Conservation (phyloP, 1,140 invertebrate genomes). For the Drosophila saltans region DNA sequence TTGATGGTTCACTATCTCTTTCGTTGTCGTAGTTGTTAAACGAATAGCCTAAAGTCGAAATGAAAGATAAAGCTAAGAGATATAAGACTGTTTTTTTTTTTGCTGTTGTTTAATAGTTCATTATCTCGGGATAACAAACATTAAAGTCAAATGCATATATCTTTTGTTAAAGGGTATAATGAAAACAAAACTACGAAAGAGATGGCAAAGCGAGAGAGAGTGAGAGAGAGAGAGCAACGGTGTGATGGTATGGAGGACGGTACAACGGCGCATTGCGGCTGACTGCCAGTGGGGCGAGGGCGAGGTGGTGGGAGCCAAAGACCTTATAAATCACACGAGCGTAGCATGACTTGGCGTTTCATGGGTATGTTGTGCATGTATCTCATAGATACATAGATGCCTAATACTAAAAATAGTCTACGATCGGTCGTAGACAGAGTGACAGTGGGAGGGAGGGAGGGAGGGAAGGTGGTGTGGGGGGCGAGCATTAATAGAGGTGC, state of each 20-base stretch:
- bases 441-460: no score
- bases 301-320: slow-evolving; percentile 58
- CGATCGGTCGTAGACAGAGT: background rate
- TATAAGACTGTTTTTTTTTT: no score
- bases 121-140: no score
- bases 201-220: slow-evolving; percentile 23
- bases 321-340: slow-evolving; percentile 81
- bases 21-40: no score
- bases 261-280: no score
- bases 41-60: no score
- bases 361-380: slow-evolving; percentile 34
- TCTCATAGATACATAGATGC: slow-evolving; percentile 34
- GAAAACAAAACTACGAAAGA: slow-evolving; percentile 42
- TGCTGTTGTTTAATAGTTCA: no score
- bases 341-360: slow-evolving; percentile 76
- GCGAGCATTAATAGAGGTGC: background rate
- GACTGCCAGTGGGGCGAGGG: no score
- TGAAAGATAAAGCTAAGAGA: no score
- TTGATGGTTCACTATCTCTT: no score
- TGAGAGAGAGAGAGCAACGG: background rate
- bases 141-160: background rate
- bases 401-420: slow-evolving; percentile 65
- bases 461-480: background rate
- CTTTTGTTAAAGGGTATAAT: background rate
- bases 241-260: background rate